Percentiles rank a stretch among this genome's conserved stretches.
These are phyloP conservation scores for Cetoscarus ocellatus DNA, from an alignment of 2,797 vertebrate genomes.

Conservation along the genomic window DNA sequence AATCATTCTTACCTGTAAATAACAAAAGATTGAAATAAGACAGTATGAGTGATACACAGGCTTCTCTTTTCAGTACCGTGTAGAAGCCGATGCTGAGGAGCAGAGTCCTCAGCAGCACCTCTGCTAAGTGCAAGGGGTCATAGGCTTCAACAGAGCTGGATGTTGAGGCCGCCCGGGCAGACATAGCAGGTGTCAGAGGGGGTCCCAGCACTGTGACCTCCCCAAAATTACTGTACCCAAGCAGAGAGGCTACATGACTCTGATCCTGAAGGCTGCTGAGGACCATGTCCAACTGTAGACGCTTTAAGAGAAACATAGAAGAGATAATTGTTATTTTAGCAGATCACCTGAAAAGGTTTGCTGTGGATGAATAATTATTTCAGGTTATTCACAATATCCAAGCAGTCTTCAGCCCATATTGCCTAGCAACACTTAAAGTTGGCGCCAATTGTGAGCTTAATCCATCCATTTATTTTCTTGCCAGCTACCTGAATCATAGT, in stretches of 20 bases:
- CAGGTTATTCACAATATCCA: conserved; percentile 40
- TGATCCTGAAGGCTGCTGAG: conserved; percentile 89
- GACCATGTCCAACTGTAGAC: conserved; percentile 89
- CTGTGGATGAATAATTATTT: conserved; percentile 9
- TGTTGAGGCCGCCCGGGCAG: conserved; percentile 64
- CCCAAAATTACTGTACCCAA: conserved; percentile 86
- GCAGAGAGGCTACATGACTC: conserved; percentile 86
- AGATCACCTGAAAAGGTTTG: not conserved
- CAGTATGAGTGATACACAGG: not conserved
- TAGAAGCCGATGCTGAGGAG: conserved; percentile 88
- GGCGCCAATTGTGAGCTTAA: conserved; percentile 3
- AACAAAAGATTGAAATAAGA: not conserved
- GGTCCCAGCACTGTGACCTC: conserved; percentile 77
- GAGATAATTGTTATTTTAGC: conserved; percentile 5
- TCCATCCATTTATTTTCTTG: conserved; percentile 20
- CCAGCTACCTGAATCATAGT: conserved; percentile 17
- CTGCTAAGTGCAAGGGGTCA: conserved; percentile 85
- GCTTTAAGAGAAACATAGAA: conserved; percentile 66
- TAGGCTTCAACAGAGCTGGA: conserved; percentile 74
- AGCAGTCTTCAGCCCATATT: conserved; percentile 37
- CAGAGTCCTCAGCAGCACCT: conserved; percentile 87
- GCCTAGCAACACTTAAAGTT: conserved; percentile 41
- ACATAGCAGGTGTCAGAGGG: conserved; percentile 64
- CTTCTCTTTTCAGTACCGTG: conserved; percentile 75
- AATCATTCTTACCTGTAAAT: not conserved